Evolutionary conservation across 2,113 vertebrate species (phyloP).

Genomic region (Bubalus kerabau): DNA sequence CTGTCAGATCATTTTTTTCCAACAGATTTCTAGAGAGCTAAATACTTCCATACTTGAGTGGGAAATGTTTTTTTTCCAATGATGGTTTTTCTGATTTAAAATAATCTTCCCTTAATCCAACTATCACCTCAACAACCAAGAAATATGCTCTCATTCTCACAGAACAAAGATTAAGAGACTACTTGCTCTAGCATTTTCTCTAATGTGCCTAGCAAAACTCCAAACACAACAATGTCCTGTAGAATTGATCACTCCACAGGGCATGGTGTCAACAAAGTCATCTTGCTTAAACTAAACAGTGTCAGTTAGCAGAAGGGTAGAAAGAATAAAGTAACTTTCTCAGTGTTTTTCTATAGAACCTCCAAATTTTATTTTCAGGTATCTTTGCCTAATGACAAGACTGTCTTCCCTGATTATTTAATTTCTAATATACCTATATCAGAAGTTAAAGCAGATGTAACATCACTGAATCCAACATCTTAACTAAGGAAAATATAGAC

Average conservation of each 20-base stretch:
- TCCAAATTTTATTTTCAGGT: neutral
- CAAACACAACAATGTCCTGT: neutral
- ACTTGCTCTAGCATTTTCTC: neutral
- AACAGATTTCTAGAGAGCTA: neutral
- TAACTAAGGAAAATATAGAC: neutral
- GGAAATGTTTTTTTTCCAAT: neutral
- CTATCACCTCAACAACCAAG: neutral
- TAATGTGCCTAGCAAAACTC: neutral
- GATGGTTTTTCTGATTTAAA: neutral
- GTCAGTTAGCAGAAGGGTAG: neutral
- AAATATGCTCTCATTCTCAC: neutral
- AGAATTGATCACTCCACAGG: neutral
- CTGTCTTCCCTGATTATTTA: neutral
- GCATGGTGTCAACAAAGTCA: neutral
- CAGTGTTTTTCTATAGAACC: neutral
- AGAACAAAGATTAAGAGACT: slow-evolving; percentile 17
- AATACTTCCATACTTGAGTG: neutral
- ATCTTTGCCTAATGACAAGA: neutral
- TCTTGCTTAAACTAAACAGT: neutral
- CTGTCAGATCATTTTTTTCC: neutral
- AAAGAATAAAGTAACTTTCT: neutral
- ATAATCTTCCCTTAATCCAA: neutral
- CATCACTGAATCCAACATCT: neutral
- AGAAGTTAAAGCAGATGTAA: slow-evolving; percentile 11
- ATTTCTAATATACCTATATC: slow-evolving; percentile 15